Conservation (phyloP, 37 sponge, comb jelly and placozoan genomes). For the Bolinopsis microptera region DNA sequence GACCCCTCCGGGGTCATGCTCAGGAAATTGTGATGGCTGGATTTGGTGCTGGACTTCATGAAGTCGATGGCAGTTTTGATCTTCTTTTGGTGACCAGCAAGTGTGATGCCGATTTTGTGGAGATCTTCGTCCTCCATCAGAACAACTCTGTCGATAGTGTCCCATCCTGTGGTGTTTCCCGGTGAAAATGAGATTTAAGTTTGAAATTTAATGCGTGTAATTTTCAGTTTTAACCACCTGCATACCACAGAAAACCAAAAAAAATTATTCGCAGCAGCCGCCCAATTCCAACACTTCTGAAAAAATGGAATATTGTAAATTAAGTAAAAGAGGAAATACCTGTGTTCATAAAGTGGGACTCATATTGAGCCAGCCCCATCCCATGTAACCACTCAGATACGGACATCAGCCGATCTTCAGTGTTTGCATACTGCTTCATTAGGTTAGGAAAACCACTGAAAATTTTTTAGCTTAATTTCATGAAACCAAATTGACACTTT, state of each 20-base stretch:
- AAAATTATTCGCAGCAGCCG: no score
- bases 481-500: no score
- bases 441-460: background rate
- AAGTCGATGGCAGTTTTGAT: constrained; percentile 33
- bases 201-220: no score
- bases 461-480: no score
- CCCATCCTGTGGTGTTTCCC: constrained; percentile 34
- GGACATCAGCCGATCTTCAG: background rate
- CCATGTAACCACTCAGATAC: background rate
- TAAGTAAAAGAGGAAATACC: no score
- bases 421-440: background rate
- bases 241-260: no score
- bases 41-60: background rate
- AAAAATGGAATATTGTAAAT: no score
- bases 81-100: constrained; percentile 36
- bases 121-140: background rate
- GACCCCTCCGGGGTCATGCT: background rate
- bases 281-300: no score
- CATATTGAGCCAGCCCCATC: background rate
- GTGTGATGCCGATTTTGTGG: constrained; percentile 16
- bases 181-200: no score
- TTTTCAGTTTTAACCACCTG: no score
- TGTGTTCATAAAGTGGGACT: constrained; percentile 41
- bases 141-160: background rate
- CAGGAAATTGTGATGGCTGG: background rate